A percentile compares a stretch with the other conserved stretches of the same genome.
Conservation (phyloP, 2,888 invertebrate genomes). For the Tetragnatha montana region DNA sequence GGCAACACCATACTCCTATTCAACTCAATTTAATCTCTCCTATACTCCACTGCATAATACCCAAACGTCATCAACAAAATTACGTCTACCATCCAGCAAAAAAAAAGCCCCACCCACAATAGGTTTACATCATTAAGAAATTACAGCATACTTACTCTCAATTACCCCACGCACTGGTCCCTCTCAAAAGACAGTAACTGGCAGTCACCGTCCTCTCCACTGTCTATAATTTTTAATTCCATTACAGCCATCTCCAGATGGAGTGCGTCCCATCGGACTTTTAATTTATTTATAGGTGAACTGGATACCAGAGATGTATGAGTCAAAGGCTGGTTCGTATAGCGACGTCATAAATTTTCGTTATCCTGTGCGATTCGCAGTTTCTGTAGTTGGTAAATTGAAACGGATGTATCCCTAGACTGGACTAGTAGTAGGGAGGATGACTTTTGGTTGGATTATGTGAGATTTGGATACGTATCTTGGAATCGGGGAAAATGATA, state of each 20-base stretch:
- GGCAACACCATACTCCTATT: too few species aligned
- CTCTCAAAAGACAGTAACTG: neutral
- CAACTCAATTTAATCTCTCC: too few species aligned
- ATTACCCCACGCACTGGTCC: neutral
- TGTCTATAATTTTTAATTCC: conserved; percentile 46
- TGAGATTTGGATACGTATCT: neutral
- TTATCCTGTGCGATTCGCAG: conserved; percentile 28
- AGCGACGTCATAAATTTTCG: conserved; percentile 40
- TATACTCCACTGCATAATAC: neutral
- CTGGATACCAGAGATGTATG: conserved; percentile 24
- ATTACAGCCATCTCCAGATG: conserved; percentile 7
- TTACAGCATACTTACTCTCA: conserved; percentile 10
- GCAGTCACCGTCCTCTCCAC: neutral
- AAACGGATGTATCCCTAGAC: conserved; percentile 43
- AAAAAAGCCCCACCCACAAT: neutral
- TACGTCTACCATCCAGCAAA: neutral
- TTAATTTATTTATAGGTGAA: conserved; percentile 59
- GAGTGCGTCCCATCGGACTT: conserved; percentile 21
- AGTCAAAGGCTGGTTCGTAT: conserved; percentile 30
- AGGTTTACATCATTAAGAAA: neutral
- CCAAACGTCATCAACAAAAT: neutral
- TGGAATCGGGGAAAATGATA: too few species aligned
- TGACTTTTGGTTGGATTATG: neutral
- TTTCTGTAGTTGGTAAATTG: conserved; percentile 45
- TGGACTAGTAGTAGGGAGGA: conserved; percentile 8